These are phyloP conservation scores for Asbolus verrucosus DNA, from an alignment of 1,140 invertebrate genomes.

Conservation along the genomic window DNA sequence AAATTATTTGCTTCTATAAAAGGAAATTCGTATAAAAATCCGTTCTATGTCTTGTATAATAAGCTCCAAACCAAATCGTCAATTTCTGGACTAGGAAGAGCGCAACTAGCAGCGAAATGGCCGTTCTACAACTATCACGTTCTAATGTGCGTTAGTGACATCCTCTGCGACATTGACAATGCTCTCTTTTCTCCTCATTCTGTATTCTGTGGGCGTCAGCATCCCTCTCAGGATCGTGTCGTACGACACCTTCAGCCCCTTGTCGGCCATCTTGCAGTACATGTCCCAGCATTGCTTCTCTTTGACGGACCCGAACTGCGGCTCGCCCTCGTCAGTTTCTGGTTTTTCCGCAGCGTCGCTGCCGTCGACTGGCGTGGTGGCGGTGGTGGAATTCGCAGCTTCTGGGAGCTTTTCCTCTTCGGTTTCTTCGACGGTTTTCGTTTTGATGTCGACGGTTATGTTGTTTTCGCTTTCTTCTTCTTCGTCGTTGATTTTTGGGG, in stretches of 20 bases:
- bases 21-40: constrained; percentile 31
- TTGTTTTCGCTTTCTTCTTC: constrained; percentile 10
- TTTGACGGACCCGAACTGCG: constrained; percentile 56
- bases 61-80: constrained; percentile 19
- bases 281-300: constrained; percentile 76
- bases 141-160: not conserved
- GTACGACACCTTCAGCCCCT: constrained; percentile 76
- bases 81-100: constrained; percentile 17
- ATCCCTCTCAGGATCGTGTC: constrained; percentile 78
- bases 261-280: constrained; percentile 76
- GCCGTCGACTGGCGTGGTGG: no score
- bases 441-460: constrained; percentile 16
- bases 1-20: constrained; percentile 38
- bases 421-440: constrained; percentile 14
- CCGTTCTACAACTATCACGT: constrained; percentile 2
- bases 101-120: constrained; percentile 6
- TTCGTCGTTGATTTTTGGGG: constrained; percentile 37
- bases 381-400: constrained; percentile 1
- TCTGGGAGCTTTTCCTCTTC: constrained; percentile 4
- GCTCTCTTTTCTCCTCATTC: constrained; percentile 63
- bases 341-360: no score
- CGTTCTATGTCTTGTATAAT: constrained; percentile 21
- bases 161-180: not conserved
- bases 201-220: constrained; percentile 78
- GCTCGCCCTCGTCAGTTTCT: constrained; percentile 10